Evolutionary conservation across 2,888 invertebrate genomes (phyloP).

Genomic region (Andrena camellia): DNA sequence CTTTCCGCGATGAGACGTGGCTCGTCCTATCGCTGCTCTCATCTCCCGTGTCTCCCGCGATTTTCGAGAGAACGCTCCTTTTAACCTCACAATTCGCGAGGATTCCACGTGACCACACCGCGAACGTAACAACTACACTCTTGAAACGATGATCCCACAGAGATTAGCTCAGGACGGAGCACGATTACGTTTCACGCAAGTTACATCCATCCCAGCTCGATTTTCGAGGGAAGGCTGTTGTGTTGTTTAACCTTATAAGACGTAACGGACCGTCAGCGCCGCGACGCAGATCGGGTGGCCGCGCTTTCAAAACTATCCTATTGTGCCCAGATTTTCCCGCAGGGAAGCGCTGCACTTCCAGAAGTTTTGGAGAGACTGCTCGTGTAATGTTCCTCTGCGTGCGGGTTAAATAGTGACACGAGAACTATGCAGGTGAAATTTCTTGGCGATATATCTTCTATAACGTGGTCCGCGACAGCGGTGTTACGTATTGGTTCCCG

Average conservation of each 20-base stretch:
- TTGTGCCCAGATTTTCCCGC: not conserved
- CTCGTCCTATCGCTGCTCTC: conserved; percentile 12
- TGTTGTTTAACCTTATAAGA: conserved; percentile 15
- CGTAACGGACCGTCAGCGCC: not conserved
- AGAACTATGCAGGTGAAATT: not conserved
- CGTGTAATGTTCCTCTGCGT: not conserved
- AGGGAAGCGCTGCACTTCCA: not conserved
- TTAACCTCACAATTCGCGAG: conserved; percentile 9
- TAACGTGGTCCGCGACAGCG: not conserved
- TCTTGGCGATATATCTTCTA: not conserved
- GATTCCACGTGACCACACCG: no score
- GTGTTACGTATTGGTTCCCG: not conserved
- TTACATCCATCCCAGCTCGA: conserved; percentile 6
- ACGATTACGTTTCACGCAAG: conserved; percentile 5
- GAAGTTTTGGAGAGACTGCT: not conserved
- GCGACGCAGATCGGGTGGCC: not conserved
- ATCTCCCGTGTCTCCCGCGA: conserved; percentile 15
- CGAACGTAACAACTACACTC: no score
- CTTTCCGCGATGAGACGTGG: conserved; percentile 9
- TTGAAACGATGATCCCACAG: no score
- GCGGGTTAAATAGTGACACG: not conserved
- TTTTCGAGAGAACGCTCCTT: conserved; percentile 17
- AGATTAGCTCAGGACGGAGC: not conserved
- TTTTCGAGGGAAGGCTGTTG: conserved; percentile 1
- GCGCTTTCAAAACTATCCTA: not conserved